phyloP scores from a whole-genome alignment of 2,113 vertebrate genomes.

The Petaurus breviceps region DNA sequence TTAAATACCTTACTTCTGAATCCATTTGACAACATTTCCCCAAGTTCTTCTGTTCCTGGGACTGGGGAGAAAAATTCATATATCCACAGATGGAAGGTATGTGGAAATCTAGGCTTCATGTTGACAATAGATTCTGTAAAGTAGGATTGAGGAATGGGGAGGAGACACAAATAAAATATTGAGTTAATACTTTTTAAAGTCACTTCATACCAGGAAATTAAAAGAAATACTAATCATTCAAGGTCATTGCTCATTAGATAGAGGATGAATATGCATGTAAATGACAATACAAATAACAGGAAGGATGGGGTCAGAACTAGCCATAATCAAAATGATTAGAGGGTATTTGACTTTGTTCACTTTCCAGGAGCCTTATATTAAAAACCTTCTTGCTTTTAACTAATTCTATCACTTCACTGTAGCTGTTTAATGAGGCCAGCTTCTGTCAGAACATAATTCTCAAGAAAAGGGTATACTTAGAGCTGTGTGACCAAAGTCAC shows the following conservation, averaged over 20 bases:
- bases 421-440: not conserved
- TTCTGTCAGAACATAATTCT: not conserved
- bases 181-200: not conserved
- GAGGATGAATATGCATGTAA: slow-evolving; percentile 35
- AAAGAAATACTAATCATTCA: slow-evolving; percentile 17
- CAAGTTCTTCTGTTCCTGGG: slow-evolving; percentile 48
- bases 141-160: not conserved
- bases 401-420: not conserved
- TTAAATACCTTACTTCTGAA: slow-evolving; percentile 55
- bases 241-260: not conserved
- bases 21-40: slow-evolving; percentile 45
- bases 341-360: not conserved
- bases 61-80: slow-evolving; percentile 42
- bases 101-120: slow-evolving; percentile 48
- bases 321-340: slow-evolving; percentile 3
- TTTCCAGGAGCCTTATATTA: not conserved
- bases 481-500: not conserved
- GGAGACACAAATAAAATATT: slow-evolving; percentile 32
- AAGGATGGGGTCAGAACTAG: not conserved
- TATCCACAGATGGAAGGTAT: slow-evolving; percentile 5
- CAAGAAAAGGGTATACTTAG: not conserved
- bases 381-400: not conserved
- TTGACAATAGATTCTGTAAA: slow-evolving; percentile 46
- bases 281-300: slow-evolving; percentile 10
- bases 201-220: slow-evolving; percentile 25